Evolutionary conservation across 2,888 invertebrate species (phyloP), one percentile per base, ranked within the genome.

Genomic region (Isotomurus palustris): DNA sequence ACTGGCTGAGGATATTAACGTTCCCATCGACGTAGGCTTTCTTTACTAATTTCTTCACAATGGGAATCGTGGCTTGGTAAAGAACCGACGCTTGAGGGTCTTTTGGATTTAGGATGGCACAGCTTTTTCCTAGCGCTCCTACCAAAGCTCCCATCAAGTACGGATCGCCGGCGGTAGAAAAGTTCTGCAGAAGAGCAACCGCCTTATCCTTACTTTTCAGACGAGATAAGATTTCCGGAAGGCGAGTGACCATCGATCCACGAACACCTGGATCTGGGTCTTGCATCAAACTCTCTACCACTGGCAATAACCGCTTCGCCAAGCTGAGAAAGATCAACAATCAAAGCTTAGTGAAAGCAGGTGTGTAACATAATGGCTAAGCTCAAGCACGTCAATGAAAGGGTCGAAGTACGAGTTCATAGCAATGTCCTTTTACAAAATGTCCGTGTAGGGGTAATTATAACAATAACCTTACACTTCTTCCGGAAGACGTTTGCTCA

Each of bases 21-120:
- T 66, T 64, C 17, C 49, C 53, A n/a, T 49, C 57, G 17, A 55
- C 50, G 36, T 52, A 66, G 0, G 64, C 67, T 36, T 60, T 57
- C 29, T 66, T 68, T 2, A 68, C 66, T 27, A 56, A 44, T 40
- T 49, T 53, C 29, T 65, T 68, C 6, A 69, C 40, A 3, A 60
- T 54, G 3, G 58, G 60, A 41, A 69, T 54, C 4, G 60, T 43
- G 14, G 47, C 50, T 47, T 57, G 44, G 24, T 51, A 55, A 25
- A 56, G 56, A 21, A n/a, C 12, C n/a, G 52, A 48, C n/a, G 59
- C 61, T 22, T 40, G 44, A 1, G 51, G 27, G 1, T 56, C 60
- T 19, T 25, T 54, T 0, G 53, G 21, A 27, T 61, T 53, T 21
- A 62, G 53, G 12, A 57, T 41, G 1, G 48, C 50, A 1, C 62